Conservation (phyloP, 1,140 invertebrate genomes). For the Zaprionus nigranus region DNA sequence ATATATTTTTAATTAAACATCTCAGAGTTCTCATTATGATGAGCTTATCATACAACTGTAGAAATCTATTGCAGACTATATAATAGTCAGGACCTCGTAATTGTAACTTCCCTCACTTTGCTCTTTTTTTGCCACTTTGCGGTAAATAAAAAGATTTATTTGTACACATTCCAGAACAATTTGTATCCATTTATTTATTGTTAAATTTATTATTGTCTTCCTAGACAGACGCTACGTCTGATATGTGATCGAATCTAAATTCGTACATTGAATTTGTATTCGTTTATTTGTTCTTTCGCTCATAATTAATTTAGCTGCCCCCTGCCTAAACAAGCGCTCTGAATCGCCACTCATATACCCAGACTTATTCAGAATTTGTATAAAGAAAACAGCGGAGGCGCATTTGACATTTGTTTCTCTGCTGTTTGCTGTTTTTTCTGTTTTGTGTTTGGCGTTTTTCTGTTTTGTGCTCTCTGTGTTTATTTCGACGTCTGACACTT, state of each 20-base stretch:
- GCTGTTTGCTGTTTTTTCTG: slow-evolving; percentile 8
- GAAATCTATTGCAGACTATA: not conserved
- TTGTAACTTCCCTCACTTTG: not conserved
- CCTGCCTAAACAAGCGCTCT: not conserved
- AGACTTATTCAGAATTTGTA: slow-evolving; percentile 16
- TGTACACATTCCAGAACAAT: slow-evolving; percentile 50
- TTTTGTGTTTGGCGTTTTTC: not conserved
- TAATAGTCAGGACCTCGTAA: not conserved
- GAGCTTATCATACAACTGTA: no score
- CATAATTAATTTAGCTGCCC: slow-evolving; percentile 39
- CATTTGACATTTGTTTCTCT: slow-evolving; percentile 33
- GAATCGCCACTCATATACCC: slow-evolving; percentile 8
- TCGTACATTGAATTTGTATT: no score
- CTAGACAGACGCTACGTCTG: slow-evolving; percentile 27
- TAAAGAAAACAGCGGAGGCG: slow-evolving; percentile 15
- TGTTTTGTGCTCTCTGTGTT: not conserved
- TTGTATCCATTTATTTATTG: slow-evolving; percentile 51
- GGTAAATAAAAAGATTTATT: slow-evolving; percentile 56
- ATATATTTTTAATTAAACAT: no score
- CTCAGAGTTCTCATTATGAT: no score
- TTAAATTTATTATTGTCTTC: slow-evolving; percentile 48
- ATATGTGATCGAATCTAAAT: slow-evolving; percentile 42
- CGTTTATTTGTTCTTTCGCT: slow-evolving; percentile 48
- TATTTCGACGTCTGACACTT: slow-evolving; percentile 51
- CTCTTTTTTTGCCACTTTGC: not conserved